Base-by-base conservation (phyloP, 2,888 invertebrate species). In the Perdita meconis region DNA sequence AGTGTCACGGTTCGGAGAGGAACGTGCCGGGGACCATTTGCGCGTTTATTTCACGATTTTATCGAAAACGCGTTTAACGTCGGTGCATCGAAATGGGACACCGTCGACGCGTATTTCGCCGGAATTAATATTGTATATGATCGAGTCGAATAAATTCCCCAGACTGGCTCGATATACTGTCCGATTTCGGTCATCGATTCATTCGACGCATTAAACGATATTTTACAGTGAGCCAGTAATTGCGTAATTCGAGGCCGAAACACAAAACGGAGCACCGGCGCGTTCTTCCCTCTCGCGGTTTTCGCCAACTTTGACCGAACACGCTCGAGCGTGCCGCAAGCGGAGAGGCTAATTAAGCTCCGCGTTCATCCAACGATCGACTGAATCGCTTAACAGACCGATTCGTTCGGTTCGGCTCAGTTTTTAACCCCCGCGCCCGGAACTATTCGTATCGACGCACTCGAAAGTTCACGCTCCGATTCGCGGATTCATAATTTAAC, bases 401-500 rank as follows among this genome's bases (percentile, higher is more conserved):
- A 42, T 16, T 8, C 2, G 13, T 40, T 47, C 60, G 12, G 2
- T 12, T 50, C 24, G 63, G 61, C 61, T 34, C 26, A n/a, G n/a
- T 74, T 57, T 30, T 22, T 42, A 42, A n/a, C 19, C 53, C 34
- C 30, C 22, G 30, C n/a, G n/a, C 1, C 2, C 36, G n/a, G 50
- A 63, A 76, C 61, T 63, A 53, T 73, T 38, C n/a, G n/a, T 44
- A 24, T 10, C 74, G 51, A 13, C 8, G 57, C 44, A 44, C 51
- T 77, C 34, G 38, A 74, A 57, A 16, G 34, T 63, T 67, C 47
- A 59, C 36, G 63, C 53, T 63, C 40, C 53, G 75, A 67, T 59
- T 67, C 59, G 19, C 26, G 53, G 16, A 74, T 63, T 63, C 67
- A 74, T 67, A 77, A 75, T 77, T 75, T 47, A 68, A 68, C 64